These are phyloP conservation scores for Carabus problematicus DNA, from an alignment of 2,888 invertebrate genomes.

Conservation along the genomic window DNA sequence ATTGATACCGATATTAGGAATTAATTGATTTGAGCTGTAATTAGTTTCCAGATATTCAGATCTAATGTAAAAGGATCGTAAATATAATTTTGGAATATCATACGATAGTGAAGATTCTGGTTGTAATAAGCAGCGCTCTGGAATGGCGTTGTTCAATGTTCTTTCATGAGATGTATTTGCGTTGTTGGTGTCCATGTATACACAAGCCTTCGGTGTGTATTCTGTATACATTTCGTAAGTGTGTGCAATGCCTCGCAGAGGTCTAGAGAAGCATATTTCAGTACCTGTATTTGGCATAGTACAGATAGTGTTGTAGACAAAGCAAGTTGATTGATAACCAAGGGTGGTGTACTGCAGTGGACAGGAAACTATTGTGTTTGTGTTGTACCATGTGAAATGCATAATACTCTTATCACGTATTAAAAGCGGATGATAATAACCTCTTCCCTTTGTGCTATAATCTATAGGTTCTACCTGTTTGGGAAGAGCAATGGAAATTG, in stretches of 20 bases:
- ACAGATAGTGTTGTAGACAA: too few relatives aligned
- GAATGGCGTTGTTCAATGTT: background rate
- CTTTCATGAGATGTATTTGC: background rate
- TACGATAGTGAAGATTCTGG: conserved; percentile 14
- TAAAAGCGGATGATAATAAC: too few relatives aligned
- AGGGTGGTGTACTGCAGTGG: too few relatives aligned
- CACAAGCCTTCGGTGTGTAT: conserved; percentile 12
- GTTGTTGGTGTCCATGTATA: background rate
- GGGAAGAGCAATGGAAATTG: too few relatives aligned
- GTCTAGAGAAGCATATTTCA: background rate
- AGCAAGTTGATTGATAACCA: too few relatives aligned
- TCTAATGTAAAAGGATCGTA: conserved; percentile 4
- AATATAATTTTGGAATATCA: conserved; percentile 18
- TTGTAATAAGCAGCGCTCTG: conserved; percentile 15
- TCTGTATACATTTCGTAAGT: background rate
- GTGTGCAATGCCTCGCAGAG: background rate
- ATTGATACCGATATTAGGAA: background rate
- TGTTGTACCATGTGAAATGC: too few relatives aligned
- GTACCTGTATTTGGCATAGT: background rate
- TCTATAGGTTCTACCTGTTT: too few relatives aligned
- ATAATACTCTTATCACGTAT: too few relatives aligned
- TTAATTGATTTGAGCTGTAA: background rate
- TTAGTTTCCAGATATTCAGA: too few relatives aligned
- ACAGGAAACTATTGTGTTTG: too few relatives aligned
- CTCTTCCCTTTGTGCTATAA: too few relatives aligned